A percentile compares a stretch with the other conserved stretches of the same genome.
Evolutionary conservation across 1,140 invertebrate species (phyloP).

Genomic region (Drosophila bipectinata): DNA sequence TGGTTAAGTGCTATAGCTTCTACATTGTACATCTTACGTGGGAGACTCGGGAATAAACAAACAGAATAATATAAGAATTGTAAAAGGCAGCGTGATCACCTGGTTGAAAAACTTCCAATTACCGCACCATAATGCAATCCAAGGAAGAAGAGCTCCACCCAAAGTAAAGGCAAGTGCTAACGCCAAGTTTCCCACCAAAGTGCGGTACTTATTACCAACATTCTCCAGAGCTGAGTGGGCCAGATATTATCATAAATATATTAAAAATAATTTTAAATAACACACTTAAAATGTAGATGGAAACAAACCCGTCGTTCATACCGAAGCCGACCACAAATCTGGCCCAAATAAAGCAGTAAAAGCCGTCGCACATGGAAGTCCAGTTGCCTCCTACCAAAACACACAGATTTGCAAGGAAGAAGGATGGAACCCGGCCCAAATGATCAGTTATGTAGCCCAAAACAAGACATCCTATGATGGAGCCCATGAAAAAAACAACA

Average conservation of each 20-base stretch:
- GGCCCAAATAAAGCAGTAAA: slow-evolving; percentile 89
- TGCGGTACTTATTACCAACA: slow-evolving; percentile 92
- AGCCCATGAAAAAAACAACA: slow-evolving; percentile 91
- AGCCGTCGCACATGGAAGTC: slow-evolving; percentile 88
- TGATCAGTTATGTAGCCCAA: slow-evolving; percentile 93
- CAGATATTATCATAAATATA: not conserved
- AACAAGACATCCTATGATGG: slow-evolving; percentile 91
- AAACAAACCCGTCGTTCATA: slow-evolving; percentile 93
- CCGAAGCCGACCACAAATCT: slow-evolving; percentile 92
- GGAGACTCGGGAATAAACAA: slow-evolving; percentile 92
- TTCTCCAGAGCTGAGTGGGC: slow-evolving; percentile 89
- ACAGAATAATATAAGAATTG: slow-evolving; percentile 87
- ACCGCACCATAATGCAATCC: slow-evolving; percentile 89
- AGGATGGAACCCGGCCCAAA: slow-evolving; percentile 90
- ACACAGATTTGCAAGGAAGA: slow-evolving; percentile 90
- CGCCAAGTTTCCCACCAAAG: slow-evolving; percentile 92
- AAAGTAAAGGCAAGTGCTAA: slow-evolving; percentile 92
- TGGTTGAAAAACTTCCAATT: slow-evolving; percentile 90
- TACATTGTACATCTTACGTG: slow-evolving; percentile 78
- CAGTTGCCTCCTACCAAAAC: slow-evolving; percentile 89
- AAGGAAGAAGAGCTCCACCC: slow-evolving; percentile 89
- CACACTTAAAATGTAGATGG: slow-evolving; percentile 94
- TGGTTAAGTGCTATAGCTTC: not conserved
- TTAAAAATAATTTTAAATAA: not conserved
- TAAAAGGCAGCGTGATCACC: slow-evolving; percentile 88